Evolutionary conservation across 2,888 invertebrate genomes (phyloP), one percentile per base, ranked within the genome.

Genomic region (Maniola hyperantus): DNA sequence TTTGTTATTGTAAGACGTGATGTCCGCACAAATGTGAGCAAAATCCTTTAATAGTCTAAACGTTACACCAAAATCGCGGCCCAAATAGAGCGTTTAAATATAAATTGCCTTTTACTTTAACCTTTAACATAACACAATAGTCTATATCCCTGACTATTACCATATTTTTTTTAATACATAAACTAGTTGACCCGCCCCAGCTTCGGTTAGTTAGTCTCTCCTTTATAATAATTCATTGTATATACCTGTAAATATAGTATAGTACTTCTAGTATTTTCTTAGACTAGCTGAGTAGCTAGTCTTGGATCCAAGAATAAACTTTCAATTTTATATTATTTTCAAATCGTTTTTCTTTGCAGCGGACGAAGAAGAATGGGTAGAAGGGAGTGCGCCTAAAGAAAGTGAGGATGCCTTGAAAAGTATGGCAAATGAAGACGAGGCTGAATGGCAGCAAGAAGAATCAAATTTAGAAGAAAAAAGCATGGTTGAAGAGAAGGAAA

Each of bases 341-440:
- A 65, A 42, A 2, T 7, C 2, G 51, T 55, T 65, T 74, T 72
- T 71, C 66, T 75, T 79, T 76, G 26, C 77, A 91, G 90, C 88
- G 60, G 92, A 89, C 71, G 92, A 92, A 72, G 92, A 92, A 57
- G 91, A 88, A 71, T 91, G 90, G 91, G 81, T 77, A 64, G 87
- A 86, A 64, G 83, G 81, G 46, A 72, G 64, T 48, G 33, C 42
- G 64, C 33, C 66, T 44, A 63, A 64, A 55, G 48, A 59, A 66
- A 63, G 62, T 58, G 46, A 72, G 64, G 69, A 74, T 68, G 64
- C 48, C 42, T 39, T 68, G 57, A 68, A 72, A 13, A 65, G 53
- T 60, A 70, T 69, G 15, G 57, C 20, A 18, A 64, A 61, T 33
- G 64, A 70, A n/a, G 65, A 72, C 10, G 61, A 53, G 1, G 20